phyloP scores from a whole-genome alignment of 2,797 vertebrate genomes.

The Fundulus diaphanus region DNA sequence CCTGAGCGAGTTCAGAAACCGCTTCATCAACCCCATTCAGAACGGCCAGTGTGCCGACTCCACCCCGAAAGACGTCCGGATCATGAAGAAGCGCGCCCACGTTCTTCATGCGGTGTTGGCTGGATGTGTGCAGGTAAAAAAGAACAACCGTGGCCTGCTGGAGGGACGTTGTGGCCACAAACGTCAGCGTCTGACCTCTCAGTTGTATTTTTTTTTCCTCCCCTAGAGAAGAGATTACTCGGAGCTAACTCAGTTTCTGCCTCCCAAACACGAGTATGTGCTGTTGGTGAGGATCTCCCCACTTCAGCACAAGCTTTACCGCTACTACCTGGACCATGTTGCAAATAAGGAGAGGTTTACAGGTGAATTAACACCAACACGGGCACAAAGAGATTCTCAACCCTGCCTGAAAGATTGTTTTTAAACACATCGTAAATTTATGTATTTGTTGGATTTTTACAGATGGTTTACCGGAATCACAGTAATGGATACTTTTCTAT shows the following conservation, averaged over 20 bases:
- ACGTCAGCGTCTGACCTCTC: background rate
- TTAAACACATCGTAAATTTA: background rate
- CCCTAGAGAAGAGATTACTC: constrained; percentile 93
- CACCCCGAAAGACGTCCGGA: constrained; percentile 89
- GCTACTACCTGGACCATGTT: constrained; percentile 89
- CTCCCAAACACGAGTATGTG: constrained; percentile 95
- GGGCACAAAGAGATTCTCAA: background rate
- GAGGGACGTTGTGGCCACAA: background rate
- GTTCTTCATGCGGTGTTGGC: constrained; percentile 92
- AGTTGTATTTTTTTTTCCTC: constrained; percentile 9
- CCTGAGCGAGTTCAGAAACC: constrained; percentile 91
- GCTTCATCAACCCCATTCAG: constrained; percentile 98
- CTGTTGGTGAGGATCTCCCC: constrained; percentile 90
- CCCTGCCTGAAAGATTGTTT: background rate
- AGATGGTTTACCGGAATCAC: background rate
- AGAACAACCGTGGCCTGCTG: background rate
- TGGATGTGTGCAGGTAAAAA: constrained; percentile 92
- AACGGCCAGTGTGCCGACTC: constrained; percentile 98
- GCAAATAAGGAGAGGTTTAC: constrained; percentile 79
- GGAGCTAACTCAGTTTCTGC: constrained; percentile 91
- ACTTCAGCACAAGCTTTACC: constrained; percentile 91
- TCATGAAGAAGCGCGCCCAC: constrained; percentile 98
- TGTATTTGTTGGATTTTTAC: background rate
- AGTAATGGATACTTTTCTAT: background rate
- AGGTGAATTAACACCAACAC: background rate